phyloP scores from a whole-genome alignment of 2,113 vertebrate genomes.

The Centropus unirufus region DNA sequence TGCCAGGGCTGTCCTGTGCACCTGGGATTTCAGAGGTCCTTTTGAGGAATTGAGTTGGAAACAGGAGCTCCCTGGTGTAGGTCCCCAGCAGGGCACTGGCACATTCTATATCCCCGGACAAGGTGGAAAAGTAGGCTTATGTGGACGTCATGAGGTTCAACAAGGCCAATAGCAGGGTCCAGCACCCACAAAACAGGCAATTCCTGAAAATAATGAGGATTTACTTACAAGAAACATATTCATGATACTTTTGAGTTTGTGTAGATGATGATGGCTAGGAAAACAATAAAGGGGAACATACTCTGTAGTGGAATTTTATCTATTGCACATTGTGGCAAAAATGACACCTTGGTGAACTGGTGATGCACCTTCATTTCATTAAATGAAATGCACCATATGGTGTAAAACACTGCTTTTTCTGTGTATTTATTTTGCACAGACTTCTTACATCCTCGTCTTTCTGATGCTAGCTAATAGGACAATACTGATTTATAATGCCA shows the following conservation, averaged over 20 bases:
- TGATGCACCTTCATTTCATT: neutral
- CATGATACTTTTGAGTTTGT: neutral
- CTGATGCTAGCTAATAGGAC: neutral
- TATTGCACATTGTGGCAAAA: neutral
- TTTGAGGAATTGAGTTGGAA: too few species aligned
- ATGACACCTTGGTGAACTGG: neutral
- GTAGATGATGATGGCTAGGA: neutral
- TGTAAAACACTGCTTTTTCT: neutral
- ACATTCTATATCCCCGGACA: too few species aligned
- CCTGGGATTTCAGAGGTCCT: too few species aligned
- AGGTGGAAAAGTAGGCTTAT: too few species aligned
- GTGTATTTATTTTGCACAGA: neutral
- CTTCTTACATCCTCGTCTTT: neutral
- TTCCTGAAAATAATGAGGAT: too few species aligned
- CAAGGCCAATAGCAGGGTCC: too few species aligned
- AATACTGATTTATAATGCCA: neutral
- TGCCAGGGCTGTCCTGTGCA: too few species aligned
- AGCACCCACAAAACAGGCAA: too few species aligned
- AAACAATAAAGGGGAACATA: neutral
- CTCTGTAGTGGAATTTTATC: neutral
- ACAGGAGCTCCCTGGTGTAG: too few species aligned
- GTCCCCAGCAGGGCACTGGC: too few species aligned
- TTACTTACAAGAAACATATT: too few species aligned
- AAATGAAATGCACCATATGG: slow-evolving; percentile 9
- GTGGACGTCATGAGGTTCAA: too few species aligned